Base-by-base conservation (phyloP, 2,888 invertebrate genomes). In the Lagria hirta region DNA sequence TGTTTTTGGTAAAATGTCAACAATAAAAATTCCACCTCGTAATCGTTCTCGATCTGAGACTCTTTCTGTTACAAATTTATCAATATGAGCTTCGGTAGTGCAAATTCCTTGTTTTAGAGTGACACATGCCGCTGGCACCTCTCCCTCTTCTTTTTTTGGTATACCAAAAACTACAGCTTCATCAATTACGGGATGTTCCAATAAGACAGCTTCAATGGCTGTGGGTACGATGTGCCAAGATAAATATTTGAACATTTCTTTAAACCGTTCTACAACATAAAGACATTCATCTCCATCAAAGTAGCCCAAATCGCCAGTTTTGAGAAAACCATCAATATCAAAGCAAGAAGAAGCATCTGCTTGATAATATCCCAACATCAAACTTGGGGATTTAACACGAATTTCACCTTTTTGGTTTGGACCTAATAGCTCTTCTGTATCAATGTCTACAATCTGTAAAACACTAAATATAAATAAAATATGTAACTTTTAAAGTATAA, bases 341-440 rank as follows among this genome's bases (percentile, higher is more conserved):
- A 49, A 51, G 17, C 24, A 38, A 6, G 37, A 22, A 28, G 48
- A n/a, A 15, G 43, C 20, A 20, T 41, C 33, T 4, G 12, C n/a
- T 22, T 52, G 51, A 53, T 72, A 71, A 52, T 77, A 78, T 2
- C 70, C 74, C 67, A 72, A 57, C 48, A 68, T 62, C 12, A 51
- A 26, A 15, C 51, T 44, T 5, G 49, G 40, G 2, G 61, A 73
- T 61, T 72, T 75, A 2, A 76, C 18, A 69, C 74, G 73, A 13
- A 79, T 58, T 54, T 79, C 79, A 8, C 79, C 79, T 2, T 62
- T 60, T 8, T 67, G 52, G 46, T 77, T 73, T 2, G 75, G 69
- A 3, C 75, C 74, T 3, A 66, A 48, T 10, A 73, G 68, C 56
- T 71, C 56, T 42, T 67, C 62, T 0, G 72, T 75, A 10, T 73